Base-by-base conservation (phyloP, 2,113 vertebrate genomes). In the Phodopus roborovskii region DNA sequence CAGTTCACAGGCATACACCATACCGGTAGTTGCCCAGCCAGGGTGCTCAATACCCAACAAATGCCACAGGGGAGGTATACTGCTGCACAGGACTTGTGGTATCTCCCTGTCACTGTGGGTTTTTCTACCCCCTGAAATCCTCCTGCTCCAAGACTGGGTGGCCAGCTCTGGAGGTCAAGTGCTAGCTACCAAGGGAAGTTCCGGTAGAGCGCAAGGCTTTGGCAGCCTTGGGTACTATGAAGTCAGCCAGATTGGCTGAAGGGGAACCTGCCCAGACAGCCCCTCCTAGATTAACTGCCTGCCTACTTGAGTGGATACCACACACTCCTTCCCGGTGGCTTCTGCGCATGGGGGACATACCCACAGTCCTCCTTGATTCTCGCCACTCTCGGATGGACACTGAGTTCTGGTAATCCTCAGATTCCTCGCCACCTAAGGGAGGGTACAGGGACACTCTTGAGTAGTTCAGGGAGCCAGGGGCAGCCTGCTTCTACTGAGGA, bases 351-450 rank as follows among this genome's bases (percentile, higher is more conserved):
- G 2, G 83, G 11, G 79, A 87, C 96, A 0, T 91, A 97, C 97
- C 97, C 82, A 24, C 0, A 1, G 8, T 15, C 84, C 26, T 92
- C 70, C 4, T 56, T 48, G 97, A 97, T 15, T 95, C n/a, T 30
- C n/a, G 95, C 98, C 98, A 99, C 0, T 64, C 7, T 8, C 78
- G 81, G 30, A 98, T 95, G 0, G 91, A 96, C 0, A 13, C 0
- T 0, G 97, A 98, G 95, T 99, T 99, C 97, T 99, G 98, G 0
- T 99, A 99, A 71, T 98, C 97, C 3, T 82, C 96, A 0, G 70
- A 87, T 2, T 56, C 96, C 70, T 98, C 97, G 0, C 36, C 39
- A 0, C 9, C 96, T 96, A 56, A 7, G 4, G 85, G 71, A 28
- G 20, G 39, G 50, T 33, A 1, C 2, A 24, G 42, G 9, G 5